Evolutionary conservation across 2,888 invertebrate species (phyloP).

Genomic region (Diadegma fenestrale): DNA sequence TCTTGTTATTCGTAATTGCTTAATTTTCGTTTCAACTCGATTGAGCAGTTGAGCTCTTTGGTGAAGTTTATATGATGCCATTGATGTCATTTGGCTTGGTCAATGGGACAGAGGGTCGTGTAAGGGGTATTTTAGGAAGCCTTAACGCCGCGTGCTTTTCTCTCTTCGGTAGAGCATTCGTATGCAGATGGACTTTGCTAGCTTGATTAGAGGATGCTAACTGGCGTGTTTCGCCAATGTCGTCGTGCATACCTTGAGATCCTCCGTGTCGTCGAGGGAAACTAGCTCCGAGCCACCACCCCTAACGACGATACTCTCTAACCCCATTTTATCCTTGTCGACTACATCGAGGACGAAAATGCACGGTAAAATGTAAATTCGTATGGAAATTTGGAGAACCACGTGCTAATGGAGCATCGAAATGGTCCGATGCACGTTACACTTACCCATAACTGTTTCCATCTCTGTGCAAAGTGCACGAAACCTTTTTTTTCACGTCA

Average conservation of each 20-base stretch:
- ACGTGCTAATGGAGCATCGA: conserved; percentile 65
- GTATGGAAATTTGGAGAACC: conserved; percentile 61
- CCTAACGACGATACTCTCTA: conserved; percentile 6
- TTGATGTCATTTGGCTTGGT: neutral
- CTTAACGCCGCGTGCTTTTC: conserved; percentile 9
- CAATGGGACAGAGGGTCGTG: conserved; percentile 4
- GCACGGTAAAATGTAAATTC: conserved; percentile 69
- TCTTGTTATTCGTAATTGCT: neutral
- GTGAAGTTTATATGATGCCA: neutral
- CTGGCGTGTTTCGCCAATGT: conserved; percentile 63
- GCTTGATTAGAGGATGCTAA: conserved; percentile 76
- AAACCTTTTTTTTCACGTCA: conserved; percentile 21
- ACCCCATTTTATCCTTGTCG: conserved; percentile 26
- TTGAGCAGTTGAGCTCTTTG: neutral
- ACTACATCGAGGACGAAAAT: conserved; percentile 46
- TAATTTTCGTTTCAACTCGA: neutral
- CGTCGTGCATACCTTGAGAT: conserved; percentile 17
- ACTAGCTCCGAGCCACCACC: neutral
- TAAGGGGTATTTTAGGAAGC: neutral
- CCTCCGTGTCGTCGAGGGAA: neutral
- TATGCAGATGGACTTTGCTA: conserved; percentile 74
- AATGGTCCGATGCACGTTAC: conserved; percentile 54
- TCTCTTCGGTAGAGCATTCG: conserved; percentile 68
- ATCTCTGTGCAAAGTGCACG: conserved; percentile 25
- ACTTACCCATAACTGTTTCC: conserved; percentile 49